phyloP scores from a whole-genome alignment of 1,140 invertebrate genomes.

The Drosophila pectinifera region DNA sequence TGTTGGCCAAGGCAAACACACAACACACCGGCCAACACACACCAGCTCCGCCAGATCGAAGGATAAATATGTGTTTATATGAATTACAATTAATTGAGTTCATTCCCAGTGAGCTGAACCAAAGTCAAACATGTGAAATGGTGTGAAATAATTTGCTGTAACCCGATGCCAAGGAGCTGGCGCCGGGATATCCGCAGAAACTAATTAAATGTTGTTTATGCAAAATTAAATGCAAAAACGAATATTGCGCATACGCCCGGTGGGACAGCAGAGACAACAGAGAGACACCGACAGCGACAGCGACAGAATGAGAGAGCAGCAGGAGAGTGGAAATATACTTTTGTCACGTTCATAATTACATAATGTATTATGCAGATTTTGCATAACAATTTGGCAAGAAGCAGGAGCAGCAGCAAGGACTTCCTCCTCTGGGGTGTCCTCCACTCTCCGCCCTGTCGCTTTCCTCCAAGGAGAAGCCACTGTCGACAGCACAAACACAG shows the following conservation, averaged over 20 bases:
- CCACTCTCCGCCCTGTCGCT: slow-evolving; percentile 20
- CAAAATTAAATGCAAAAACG: slow-evolving; percentile 54
- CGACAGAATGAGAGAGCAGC: not conserved
- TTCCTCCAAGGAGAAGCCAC: slow-evolving; percentile 13
- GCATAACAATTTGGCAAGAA: slow-evolving; percentile 71
- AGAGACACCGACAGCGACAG: not conserved
- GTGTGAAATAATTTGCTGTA: slow-evolving; percentile 68
- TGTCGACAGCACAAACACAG: slow-evolving; percentile 36
- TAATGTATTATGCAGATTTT: slow-evolving; percentile 82
- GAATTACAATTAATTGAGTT: slow-evolving; percentile 77
- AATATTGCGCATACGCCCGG: slow-evolving; percentile 61
- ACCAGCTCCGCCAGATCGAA: not conserved
- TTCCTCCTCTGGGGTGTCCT: not conserved
- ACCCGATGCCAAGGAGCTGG: slow-evolving; percentile 22
- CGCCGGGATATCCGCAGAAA: slow-evolving; percentile 51
- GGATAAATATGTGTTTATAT: slow-evolving; percentile 46
- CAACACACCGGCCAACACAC: too few relatives aligned
- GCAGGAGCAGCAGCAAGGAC: slow-evolving; percentile 3
- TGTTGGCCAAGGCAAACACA: slow-evolving; percentile 11
- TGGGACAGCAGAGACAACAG: slow-evolving; percentile 12
- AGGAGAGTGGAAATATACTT: slow-evolving; percentile 39
- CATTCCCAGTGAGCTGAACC: slow-evolving; percentile 29
- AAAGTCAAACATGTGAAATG: slow-evolving; percentile 64
- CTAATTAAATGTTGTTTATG: slow-evolving; percentile 65
- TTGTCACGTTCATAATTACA: slow-evolving; percentile 82